Evolutionary conservation across 2,113 vertebrate species (phyloP).

Genomic region (Furnarius figulus): DNA sequence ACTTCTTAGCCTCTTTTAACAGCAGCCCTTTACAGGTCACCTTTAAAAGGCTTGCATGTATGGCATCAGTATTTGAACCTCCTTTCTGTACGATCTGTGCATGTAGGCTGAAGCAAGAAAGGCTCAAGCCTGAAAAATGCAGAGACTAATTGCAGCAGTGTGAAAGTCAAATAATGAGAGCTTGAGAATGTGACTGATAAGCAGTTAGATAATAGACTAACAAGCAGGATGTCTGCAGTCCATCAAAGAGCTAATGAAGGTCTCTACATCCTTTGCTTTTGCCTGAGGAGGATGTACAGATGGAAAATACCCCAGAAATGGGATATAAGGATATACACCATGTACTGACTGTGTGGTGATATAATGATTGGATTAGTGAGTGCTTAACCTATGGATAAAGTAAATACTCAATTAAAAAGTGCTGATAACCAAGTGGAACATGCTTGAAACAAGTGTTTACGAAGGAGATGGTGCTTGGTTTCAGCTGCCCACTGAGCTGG

Average conservation of each 20-base stretch:
- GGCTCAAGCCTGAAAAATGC: background rate
- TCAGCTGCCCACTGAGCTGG: accelerated
- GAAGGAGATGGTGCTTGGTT: background rate
- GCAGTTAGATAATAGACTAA: slow-evolving; percentile 41
- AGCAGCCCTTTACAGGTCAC: background rate
- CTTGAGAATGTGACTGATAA: slow-evolving; percentile 58
- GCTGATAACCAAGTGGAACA: background rate
- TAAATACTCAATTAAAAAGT: slow-evolving; percentile 1
- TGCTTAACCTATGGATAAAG: slow-evolving; percentile 19
- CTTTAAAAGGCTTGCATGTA: background rate
- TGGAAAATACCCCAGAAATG: slow-evolving; percentile 26
- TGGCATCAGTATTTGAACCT: background rate
- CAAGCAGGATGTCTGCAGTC: slow-evolving; percentile 55
- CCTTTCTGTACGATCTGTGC: background rate
- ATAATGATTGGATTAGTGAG: background rate
- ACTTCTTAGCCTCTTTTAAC: background rate
- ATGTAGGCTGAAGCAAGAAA: background rate
- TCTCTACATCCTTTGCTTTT: slow-evolving; percentile 1
- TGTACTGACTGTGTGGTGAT: background rate
- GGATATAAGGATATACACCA: background rate
- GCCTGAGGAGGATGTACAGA: slow-evolving; percentile 6
- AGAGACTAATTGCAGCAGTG: slow-evolving; percentile 18
- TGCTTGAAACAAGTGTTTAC: background rate
- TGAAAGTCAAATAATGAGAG: slow-evolving; percentile 54
- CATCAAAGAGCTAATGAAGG: slow-evolving; percentile 45